A percentile compares a stretch with the other conserved stretches of the same genome.
Conservation (phyloP, 2,797 vertebrate genomes). For the Onychomys arenicola region DNA sequence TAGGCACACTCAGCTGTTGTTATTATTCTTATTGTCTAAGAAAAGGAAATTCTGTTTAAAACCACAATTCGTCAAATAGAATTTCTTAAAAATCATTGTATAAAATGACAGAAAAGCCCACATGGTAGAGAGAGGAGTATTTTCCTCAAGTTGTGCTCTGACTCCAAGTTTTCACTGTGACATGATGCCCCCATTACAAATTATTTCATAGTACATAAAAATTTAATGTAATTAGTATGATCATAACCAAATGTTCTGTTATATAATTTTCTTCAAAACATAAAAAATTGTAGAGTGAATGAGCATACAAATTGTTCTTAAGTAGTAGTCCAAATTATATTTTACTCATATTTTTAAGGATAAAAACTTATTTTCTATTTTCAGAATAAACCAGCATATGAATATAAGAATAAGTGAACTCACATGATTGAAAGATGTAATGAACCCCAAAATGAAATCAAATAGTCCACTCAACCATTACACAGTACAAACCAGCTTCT, state of each 20-base stretch:
- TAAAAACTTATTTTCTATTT: background rate
- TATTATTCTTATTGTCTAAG: background rate
- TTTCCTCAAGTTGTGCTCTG: background rate
- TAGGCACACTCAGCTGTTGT: background rate
- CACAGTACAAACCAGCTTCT: too few species aligned
- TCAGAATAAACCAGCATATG: background rate
- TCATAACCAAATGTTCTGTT: slow-evolving; percentile 56
- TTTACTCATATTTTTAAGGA: background rate
- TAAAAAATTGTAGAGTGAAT: background rate
- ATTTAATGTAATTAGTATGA: slow-evolving; percentile 1
- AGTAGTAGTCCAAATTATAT: background rate
- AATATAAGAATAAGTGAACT: background rate
- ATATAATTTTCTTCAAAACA: background rate
- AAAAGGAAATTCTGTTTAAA: background rate
- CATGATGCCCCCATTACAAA: background rate
- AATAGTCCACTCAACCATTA: background rate
- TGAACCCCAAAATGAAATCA: background rate
- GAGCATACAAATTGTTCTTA: background rate
- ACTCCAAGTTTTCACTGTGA: background rate
- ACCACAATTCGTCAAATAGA: background rate
- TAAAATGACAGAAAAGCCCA: background rate
- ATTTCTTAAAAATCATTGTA: background rate
- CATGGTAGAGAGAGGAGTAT: background rate
- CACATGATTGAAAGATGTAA: background rate
- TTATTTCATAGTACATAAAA: slow-evolving; percentile 68